Evolutionary conservation across 2,797 vertebrate species (phyloP).

Genomic region (Diglossa cyanea): DNA sequence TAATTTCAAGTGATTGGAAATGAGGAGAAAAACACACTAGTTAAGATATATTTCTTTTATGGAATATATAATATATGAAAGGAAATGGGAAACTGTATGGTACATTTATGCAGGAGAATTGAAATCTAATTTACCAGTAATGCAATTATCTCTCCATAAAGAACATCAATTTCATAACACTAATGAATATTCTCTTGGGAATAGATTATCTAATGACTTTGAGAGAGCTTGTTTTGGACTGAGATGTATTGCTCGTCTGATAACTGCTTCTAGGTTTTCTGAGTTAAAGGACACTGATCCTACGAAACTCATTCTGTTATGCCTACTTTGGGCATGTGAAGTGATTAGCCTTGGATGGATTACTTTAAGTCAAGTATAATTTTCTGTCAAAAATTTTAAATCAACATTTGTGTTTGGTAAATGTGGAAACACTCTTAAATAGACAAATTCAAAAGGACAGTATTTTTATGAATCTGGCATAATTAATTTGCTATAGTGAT

Average conservation of each 20-base stretch:
- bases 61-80: conserved; percentile 50
- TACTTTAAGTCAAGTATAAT: background rate
- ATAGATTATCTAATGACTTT: conserved; percentile 31
- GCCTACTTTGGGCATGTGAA: background rate
- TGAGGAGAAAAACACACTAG: background rate
- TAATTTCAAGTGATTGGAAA: conserved; percentile 7
- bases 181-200: conserved; percentile 49
- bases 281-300: background rate
- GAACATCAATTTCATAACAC: conserved; percentile 42
- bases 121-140: conserved; percentile 64
- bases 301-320: background rate
- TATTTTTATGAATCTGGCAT: background rate
- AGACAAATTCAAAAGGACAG: background rate
- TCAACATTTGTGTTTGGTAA: background rate
- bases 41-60: conserved; percentile 41
- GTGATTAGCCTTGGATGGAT: background rate
- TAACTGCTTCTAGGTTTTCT: background rate
- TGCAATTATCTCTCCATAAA: conserved; percentile 62
- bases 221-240: background rate
- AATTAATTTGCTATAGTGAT: background rate
- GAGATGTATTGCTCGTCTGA: background rate
- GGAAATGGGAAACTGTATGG: conserved; percentile 58
- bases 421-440: background rate
- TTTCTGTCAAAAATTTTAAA: background rate
- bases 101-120: conserved; percentile 28